Evolutionary conservation across 1,140 invertebrate species (phyloP), one percentile per base, ranked within the genome.

Genomic region (Pectinophora gossypiella): DNA sequence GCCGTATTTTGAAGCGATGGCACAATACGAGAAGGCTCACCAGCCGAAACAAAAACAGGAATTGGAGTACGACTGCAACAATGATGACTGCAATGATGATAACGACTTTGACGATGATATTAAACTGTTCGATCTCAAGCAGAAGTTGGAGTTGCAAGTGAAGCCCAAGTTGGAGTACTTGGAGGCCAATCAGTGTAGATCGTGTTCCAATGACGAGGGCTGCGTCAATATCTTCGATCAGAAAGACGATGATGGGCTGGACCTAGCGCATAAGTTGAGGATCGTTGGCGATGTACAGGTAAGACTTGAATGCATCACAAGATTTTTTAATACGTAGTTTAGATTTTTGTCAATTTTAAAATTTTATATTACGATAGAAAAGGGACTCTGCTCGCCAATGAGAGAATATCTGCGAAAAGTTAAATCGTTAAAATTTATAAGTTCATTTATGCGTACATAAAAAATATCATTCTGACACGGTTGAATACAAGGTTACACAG

Each of bases 1-100:
- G 87, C 78, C 82, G 1, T 88, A 78, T 50, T 89, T 70, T 49
- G 78, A 87, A 1, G 74, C 73, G 1, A 83, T 89, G 68, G 7
- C 36, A 1, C 36, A 40, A 40, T 40, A 16, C n/a, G 6, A 15
- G 3, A 10, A 12, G 12, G 36, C 16, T 2, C 36, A 1, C 10
- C 36, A 10, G 6, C 10, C n/a, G 10, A 15, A 16, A 46, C 35
- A 51, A 35, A 70, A 68, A 48, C 54, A 64, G 13, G 48, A 54
- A 9, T 44, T 40, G 4, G 48, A 61, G 16, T 38, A 51, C 18
- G 7, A 44, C 27, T 16, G 22, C 54, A 54, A 27, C 15, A 59
- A 78, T 1, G 20, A 68, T 15, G 52, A 72, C 12, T 59, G 61
- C 13, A 13, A 52, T 42, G 50, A 64, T 22, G 64, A 73, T 36